phyloP scores from a whole-genome alignment of 2,797 vertebrate species.

The Gila robusta region DNA sequence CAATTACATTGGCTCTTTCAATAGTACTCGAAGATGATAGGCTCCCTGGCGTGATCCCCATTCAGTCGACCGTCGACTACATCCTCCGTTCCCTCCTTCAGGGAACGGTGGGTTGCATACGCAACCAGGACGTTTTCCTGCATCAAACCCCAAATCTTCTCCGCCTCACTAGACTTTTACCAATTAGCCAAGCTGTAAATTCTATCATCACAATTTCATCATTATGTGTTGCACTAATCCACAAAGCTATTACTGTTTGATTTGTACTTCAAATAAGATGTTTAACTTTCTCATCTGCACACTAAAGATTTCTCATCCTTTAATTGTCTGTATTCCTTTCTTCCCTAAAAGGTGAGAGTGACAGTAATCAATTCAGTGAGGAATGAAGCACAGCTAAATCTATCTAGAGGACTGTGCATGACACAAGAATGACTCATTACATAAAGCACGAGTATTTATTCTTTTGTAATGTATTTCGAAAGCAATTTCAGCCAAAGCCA shows the following conservation, averaged over 20 bases:
- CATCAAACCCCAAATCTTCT: conserved; percentile 45
- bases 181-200: conserved; percentile 51
- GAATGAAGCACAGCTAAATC: background rate
- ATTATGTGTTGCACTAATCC: conserved; percentile 53
- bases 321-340: conserved; percentile 31
- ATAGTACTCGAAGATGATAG: too few species aligned
- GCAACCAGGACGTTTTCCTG: background rate
- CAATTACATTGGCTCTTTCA: too few species aligned
- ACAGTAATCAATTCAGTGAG: background rate
- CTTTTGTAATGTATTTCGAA: conserved; percentile 21
- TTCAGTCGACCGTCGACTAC: too few species aligned
- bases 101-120: too few species aligned
- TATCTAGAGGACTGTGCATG: background rate
- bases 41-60: too few species aligned
- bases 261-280: conserved; percentile 53
- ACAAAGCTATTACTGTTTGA: conserved; percentile 49
- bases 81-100: too few species aligned
- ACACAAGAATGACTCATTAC: conserved; percentile 2
- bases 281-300: conserved; percentile 32
- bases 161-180: conserved; percentile 38
- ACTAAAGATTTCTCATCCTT: conserved; percentile 16
- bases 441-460: background rate
- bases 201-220: conserved; percentile 54
- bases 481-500: conserved; percentile 11
- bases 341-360: conserved; percentile 13